Conservation (phyloP, 2,888 invertebrate species). For the Agonopterix alstromeriana region DNA sequence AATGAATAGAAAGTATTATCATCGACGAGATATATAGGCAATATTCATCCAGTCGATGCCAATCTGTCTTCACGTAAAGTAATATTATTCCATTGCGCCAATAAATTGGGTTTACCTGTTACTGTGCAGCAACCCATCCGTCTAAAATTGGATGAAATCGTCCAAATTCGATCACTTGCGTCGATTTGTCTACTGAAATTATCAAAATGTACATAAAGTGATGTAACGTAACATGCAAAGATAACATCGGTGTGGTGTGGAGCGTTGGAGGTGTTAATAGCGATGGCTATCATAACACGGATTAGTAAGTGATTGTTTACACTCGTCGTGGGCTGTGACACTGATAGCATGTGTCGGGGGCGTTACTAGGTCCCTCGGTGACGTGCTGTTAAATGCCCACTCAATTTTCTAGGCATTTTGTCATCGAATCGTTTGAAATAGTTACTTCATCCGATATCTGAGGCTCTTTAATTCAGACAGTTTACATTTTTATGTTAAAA, state of each 20-base stretch:
- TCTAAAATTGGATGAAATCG: conserved; percentile 1
- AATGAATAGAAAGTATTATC: neutral
- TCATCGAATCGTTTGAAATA: too few species aligned
- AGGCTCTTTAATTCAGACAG: too few species aligned
- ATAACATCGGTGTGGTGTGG: conserved; percentile 19
- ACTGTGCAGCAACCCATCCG: neutral
- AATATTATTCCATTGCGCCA: neutral
- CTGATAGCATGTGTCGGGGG: neutral
- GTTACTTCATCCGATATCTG: too few species aligned
- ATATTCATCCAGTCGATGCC: neutral
- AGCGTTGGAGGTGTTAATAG: conserved; percentile 23
- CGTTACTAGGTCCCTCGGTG: too few species aligned
- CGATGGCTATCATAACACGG: conserved; percentile 29
- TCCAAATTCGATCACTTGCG: neutral
- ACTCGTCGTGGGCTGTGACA: conserved; percentile 18
- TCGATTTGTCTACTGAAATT: conserved; percentile 4
- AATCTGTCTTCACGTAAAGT: neutral
- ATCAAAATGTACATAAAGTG: conserved; percentile 11
- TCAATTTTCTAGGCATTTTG: too few species aligned
- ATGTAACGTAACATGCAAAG: conserved; percentile 16
- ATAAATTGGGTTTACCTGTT: conserved; percentile 1
- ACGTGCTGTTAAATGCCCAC: too few species aligned
- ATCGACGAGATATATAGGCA: neutral
- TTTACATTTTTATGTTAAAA: too few species aligned
- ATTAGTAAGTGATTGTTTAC: conserved; percentile 32